These are phyloP conservation scores for Acleris literana DNA, from an alignment of 2,888 invertebrate genomes.

Conservation along the genomic window DNA sequence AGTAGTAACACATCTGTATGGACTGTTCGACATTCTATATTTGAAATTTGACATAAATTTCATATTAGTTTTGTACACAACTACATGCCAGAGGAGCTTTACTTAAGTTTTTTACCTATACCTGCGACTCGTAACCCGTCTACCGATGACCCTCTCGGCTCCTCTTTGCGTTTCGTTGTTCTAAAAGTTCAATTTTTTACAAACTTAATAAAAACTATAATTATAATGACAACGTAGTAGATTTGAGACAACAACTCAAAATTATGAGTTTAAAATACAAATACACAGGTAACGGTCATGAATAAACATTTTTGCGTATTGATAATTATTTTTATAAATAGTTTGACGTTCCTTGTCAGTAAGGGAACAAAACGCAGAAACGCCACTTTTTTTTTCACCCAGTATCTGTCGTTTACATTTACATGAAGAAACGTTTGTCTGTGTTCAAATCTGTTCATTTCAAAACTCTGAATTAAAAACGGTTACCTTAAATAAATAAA, in stretches of 20 bases:
- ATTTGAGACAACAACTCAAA: not conserved
- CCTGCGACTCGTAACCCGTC: not conserved
- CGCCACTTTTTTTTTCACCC: not conserved
- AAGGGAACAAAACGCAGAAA: not conserved
- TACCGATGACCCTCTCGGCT: not conserved
- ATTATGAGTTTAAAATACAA: not conserved
- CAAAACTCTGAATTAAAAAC: not conserved
- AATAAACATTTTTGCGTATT: not conserved
- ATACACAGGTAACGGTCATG: not conserved
- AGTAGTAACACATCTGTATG: no score
- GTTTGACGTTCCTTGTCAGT: not conserved
- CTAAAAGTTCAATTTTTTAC: not conserved
- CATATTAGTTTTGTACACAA: no score
- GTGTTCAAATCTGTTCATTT: not conserved
- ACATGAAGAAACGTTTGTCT: no score
- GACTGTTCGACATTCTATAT: no score
- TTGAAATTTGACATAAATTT: no score
- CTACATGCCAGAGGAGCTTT: no score
- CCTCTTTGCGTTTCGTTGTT: not conserved
- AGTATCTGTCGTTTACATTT: not conserved
- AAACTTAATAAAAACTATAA: not conserved
- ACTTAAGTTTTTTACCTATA: no score
- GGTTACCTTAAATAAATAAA: not conserved
- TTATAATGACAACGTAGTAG: not conserved
- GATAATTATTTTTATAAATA: slow-evolving; percentile 1